These are phyloP conservation scores for Pentalonia nigronervosa DNA, from an alignment of 1,140 invertebrate genomes.

Conservation along the genomic window DNA sequence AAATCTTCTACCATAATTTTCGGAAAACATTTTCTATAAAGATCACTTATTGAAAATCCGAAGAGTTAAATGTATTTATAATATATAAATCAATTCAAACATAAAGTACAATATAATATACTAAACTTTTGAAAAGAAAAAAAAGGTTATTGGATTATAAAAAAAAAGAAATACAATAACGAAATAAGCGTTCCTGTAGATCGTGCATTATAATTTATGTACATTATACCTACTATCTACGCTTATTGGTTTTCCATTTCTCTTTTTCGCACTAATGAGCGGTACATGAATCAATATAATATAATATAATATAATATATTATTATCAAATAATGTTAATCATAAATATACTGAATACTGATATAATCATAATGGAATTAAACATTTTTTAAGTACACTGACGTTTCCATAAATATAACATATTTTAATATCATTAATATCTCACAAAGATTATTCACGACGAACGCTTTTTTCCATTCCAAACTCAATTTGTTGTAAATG, in stretches of 20 bases:
- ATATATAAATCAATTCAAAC: background rate
- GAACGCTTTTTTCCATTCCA: background rate
- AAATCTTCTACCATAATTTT: background rate
- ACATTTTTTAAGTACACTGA: background rate
- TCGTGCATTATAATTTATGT: background rate
- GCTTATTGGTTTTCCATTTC: background rate
- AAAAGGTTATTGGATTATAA: background rate
- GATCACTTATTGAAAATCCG: too few relatives aligned
- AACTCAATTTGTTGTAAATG: background rate
- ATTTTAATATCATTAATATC: background rate
- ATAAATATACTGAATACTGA: background rate
- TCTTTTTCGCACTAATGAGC: background rate
- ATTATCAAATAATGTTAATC: background rate
- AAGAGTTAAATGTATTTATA: too few relatives aligned
- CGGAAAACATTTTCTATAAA: background rate
- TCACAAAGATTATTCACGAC: background rate
- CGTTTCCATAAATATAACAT: background rate
- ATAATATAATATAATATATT: background rate
- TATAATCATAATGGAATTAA: background rate
- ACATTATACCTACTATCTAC: background rate
- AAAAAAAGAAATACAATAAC: background rate
- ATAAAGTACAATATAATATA: background rate
- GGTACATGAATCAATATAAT: background rate
- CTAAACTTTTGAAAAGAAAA: background rate
- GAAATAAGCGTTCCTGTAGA: background rate